Base-by-base conservation (phyloP, 2,888 invertebrate species). In the Watsonalla binaria region DNA sequence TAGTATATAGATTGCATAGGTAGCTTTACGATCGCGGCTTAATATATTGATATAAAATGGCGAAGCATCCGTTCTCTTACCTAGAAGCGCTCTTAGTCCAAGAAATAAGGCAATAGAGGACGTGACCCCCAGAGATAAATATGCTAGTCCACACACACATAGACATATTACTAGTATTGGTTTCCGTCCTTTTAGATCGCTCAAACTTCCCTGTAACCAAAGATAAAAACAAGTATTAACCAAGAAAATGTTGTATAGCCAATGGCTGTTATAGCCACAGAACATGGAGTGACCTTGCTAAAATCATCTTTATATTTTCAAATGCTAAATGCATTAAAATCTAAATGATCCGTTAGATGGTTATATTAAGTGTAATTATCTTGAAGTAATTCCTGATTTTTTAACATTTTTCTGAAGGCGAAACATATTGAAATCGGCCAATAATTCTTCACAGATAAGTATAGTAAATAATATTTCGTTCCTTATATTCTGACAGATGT, bases 151-250 rank as follows among this genome's bases (percentile, higher is more conserved):
- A 62, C 91, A 90, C 24, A 90, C 60, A 5, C 82, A 57, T 53
- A 92, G 63, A 46, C 85, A 85, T 50, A 82, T 60, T 45, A 86
- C 61, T 37, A 93, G 71, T 54, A 92, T 87, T 53, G 80, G 72
- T 74, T 88, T 90, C 62, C 92, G 80, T 54, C 92, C 92, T 65
- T 85, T 84, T 53, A 92, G 70, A 70, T 93, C 93, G 72, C 92
- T 92, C 75, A 92, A 84, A 66, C 91, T 91, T 52, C 92, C 93
- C 92, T 93, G 70, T 48, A 80, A 80, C 57, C 42, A 42, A 57
- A 55, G 54, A 37, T 54, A 45, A 57, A 57, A 53, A 11, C 5
- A 42, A 42, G 42, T 11, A 5, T 11, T 42, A 42, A 8, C 11
- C 5, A 37, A 1, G 24, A 24, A 24, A 24, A 24, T 24, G 24